phyloP scores from a whole-genome alignment of 2,888 invertebrate genomes.

The Sminthurides aquaticus region DNA sequence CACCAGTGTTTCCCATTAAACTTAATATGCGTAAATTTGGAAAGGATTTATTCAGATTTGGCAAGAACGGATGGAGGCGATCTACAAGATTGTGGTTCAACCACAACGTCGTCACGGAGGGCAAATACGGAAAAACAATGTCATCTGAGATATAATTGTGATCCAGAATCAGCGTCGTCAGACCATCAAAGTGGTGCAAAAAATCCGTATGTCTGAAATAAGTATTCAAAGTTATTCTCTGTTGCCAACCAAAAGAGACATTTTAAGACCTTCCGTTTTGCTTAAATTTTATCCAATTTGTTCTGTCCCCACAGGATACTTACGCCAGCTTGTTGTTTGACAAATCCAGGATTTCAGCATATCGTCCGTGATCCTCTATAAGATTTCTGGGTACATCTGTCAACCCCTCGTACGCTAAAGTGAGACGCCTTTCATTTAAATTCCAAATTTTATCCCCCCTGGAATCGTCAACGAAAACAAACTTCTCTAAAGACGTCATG shows the following conservation, averaged over 20 bases:
- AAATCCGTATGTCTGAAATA: constrained; percentile 66
- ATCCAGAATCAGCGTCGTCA: constrained; percentile 73
- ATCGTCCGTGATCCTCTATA: constrained; percentile 56
- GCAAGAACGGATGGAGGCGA: constrained; percentile 64
- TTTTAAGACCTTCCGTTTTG: neutral
- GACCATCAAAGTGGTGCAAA: constrained; percentile 61
- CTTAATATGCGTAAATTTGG: constrained; percentile 68
- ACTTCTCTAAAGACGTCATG: constrained; percentile 29
- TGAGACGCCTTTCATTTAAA: constrained; percentile 54
- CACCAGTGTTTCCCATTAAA: constrained; percentile 77
- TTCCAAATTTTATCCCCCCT: constrained; percentile 39
- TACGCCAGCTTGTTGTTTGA: constrained; percentile 66
- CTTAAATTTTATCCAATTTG: neutral
- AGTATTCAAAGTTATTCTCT: too few relatives aligned
- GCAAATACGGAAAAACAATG: constrained; percentile 61
- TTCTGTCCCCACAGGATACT: constrained; percentile 44
- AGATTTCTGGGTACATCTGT: constrained; percentile 59
- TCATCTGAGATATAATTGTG: constrained; percentile 66
- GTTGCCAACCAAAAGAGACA: too few relatives aligned
- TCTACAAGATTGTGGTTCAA: constrained; percentile 54
- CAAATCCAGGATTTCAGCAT: constrained; percentile 61
- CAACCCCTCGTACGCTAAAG: constrained; percentile 63
- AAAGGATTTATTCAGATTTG: constrained; percentile 61
- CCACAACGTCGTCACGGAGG: constrained; percentile 69
- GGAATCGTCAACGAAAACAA: constrained; percentile 23